These are phyloP conservation scores for Chaenodraco wilsoni DNA, from an alignment of 2,797 vertebrate species.

Conservation along the genomic window DNA sequence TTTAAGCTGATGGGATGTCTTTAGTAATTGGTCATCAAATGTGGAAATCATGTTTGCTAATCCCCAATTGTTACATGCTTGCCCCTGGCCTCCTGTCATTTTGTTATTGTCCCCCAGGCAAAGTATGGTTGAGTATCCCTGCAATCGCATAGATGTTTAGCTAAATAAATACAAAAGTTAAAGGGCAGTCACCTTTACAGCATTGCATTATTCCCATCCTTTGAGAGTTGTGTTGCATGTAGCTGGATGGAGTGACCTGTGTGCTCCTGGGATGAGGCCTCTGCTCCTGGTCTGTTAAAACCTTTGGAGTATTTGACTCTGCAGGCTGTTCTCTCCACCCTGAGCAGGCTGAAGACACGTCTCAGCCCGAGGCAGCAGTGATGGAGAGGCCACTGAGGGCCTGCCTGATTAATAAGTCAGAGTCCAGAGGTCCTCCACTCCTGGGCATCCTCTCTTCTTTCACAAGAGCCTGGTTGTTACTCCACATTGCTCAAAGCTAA, in stretches of 20 bases:
- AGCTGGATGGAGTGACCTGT: constrained; percentile 60
- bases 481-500: constrained; percentile 61
- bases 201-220: constrained; percentile 28
- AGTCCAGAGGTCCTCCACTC: constrained; percentile 81
- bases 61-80: too few relatives aligned
- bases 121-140: too few relatives aligned
- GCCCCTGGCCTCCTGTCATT: too few relatives aligned
- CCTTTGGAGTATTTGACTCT: constrained; percentile 59
- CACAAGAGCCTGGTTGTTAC: constrained; percentile 78
- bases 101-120: too few relatives aligned
- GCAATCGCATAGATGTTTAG: neutral
- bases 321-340: constrained; percentile 54
- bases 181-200: neutral
- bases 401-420: constrained; percentile 78
- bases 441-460: constrained; percentile 81
- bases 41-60: neutral
- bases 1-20: neutral
- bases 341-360: constrained; percentile 50
- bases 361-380: constrained; percentile 61
- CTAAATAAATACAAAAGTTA: neutral
- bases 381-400: constrained; percentile 55
- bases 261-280: constrained; percentile 58
- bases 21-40: neutral
- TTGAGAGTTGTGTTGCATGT: constrained; percentile 34
- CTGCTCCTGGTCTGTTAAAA: constrained; percentile 51